These are phyloP conservation scores for Piscicola geometra DNA, from an alignment of 2,888 invertebrate species.

Conservation along the genomic window DNA sequence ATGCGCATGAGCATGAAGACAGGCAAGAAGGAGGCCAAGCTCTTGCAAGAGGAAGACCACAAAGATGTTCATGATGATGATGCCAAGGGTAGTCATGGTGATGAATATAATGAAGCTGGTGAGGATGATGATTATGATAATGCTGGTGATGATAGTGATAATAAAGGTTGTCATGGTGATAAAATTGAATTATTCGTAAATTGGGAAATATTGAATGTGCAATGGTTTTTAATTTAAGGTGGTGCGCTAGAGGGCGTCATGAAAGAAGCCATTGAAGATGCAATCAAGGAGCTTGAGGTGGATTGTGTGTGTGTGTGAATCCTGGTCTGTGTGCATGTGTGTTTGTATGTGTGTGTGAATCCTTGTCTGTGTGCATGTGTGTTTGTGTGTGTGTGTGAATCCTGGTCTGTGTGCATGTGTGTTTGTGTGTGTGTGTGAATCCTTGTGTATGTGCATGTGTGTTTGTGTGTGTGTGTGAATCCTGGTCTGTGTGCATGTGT, in stretches of 20 bases:
- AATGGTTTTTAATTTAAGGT: too few species aligned
- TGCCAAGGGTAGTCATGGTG: neutral
- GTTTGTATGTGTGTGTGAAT: too few species aligned
- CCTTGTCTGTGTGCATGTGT: too few species aligned
- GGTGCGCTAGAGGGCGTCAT: slow-evolving; percentile 4
- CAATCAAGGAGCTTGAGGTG: slow-evolving; percentile 38
- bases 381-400: too few species aligned
- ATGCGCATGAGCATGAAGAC: slow-evolving; percentile 71
- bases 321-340: too few species aligned
- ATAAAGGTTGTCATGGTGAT: neutral
- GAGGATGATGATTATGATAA: neutral
- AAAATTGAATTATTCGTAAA: too few species aligned
- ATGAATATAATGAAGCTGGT: slow-evolving; percentile 3
- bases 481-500: too few species aligned
- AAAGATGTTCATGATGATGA: neutral
- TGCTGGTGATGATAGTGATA: neutral
- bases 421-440: too few species aligned
- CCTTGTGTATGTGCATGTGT: too few species aligned
- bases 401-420: too few species aligned
- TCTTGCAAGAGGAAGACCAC: slow-evolving; percentile 59
- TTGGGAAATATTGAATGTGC: too few species aligned
- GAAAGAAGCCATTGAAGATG: slow-evolving; percentile 41
- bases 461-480: too few species aligned
- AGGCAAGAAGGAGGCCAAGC: slow-evolving; percentile 70
- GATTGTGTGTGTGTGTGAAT: neutral